Base-by-base conservation (phyloP, 2,888 invertebrate species). In the Slavum lentiscoides region DNA sequence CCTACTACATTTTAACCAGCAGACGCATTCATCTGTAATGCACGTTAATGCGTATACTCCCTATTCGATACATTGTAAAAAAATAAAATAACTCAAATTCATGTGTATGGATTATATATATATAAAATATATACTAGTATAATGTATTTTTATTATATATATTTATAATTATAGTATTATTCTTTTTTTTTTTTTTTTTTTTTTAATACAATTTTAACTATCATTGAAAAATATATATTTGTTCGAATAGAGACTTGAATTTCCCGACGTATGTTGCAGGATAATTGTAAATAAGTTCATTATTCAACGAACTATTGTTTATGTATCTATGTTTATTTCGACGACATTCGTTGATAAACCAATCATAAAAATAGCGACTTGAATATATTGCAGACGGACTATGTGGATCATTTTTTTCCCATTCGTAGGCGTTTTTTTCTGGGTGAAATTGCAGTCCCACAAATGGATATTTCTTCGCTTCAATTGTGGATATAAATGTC, bases 381-480 rank as follows among this genome's bases (percentile, higher is more conserved):
- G 83, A 75, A 68, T 55, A 23, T 64, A 83, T 37, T 19, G 82
- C 76, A 8, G 58, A 53, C 37, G 61, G 62, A n/a, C 72, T 81
- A n/a, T 82, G 83, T 7, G 81, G 69, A 59, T 74, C 53, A 66
- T 67, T 74, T 7, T 61, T 15, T 43, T n/a, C 2, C 82, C 82
- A 82, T 74, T 83, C 83, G 19, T 67, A 82, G 3, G 76, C 43
- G 21, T 76, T 64, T 73, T 83, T 83, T 68, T 83, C 83, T n/a
- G 83, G 83, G 70, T 83, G 83, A 58, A 83, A 83, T 75, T 83
- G 83, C 23, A 83, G 30, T n/a, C 81, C 83, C 11, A 83, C 74
- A 66, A 83, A 82, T 70, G 83, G 83, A 67, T 83, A 83, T n/a
- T 74, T 73, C 21, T 43, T 81, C 15, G 81, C 77, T 70, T 83